A percentile compares a stretch with the other conserved stretches of the same genome.
Evolutionary conservation across 2,113 vertebrate species (phyloP).

Genomic region (Otis tarda): DNA sequence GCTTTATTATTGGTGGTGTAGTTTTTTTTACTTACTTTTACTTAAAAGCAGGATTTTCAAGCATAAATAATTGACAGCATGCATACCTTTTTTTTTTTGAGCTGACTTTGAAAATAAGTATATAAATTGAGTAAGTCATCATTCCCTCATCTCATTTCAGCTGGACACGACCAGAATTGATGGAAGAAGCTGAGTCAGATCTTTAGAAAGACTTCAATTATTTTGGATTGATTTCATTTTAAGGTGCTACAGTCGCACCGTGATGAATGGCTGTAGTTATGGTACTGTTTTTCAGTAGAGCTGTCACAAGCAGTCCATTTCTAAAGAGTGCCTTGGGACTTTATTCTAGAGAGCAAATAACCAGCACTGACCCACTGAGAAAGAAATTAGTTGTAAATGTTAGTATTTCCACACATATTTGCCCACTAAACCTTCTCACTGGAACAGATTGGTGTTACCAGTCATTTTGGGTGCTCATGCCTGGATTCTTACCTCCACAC

Average conservation of each 20-base stretch:
- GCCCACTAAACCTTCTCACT: not conserved
- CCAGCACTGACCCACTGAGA: not conserved
- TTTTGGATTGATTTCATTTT: slow-evolving; percentile 35
- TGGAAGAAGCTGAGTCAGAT: slow-evolving; percentile 7
- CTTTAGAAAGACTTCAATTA: slow-evolving; percentile 42
- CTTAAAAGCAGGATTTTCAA: not conserved
- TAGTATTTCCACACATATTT: not conserved
- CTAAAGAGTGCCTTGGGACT: not conserved
- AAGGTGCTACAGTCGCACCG: not conserved
- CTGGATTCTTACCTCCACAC: not conserved
- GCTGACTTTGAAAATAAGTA: not conserved
- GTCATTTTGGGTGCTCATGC: not conserved
- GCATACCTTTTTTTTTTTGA: not conserved
- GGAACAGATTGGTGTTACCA: not conserved
- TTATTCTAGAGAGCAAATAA: not conserved
- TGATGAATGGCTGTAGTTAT: slow-evolving; percentile 23
- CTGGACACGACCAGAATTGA: not conserved
- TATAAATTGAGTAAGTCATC: not conserved
- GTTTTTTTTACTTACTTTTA: not conserved
- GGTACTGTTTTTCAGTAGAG: not conserved
- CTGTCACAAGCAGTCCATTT: slow-evolving; percentile 1
- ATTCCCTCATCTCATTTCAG: not conserved
- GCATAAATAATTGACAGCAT: not conserved
- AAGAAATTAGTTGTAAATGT: not conserved
- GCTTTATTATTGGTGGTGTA: not conserved